Conservation (phyloP, 2,113 vertebrate species). For the Noctilio leporinus region DNA sequence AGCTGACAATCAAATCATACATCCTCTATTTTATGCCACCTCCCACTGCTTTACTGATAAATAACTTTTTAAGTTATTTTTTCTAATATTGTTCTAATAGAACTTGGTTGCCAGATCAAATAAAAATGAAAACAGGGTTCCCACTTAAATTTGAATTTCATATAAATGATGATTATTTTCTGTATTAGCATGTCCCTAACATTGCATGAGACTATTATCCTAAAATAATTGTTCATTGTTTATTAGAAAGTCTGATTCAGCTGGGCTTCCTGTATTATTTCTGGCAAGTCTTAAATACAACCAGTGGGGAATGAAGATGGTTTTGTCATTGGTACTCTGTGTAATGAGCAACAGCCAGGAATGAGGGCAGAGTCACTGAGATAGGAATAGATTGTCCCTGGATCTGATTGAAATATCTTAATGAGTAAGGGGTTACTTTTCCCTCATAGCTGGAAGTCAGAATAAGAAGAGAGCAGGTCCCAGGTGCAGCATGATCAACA, state of each 20-base stretch:
- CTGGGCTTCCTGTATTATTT: neutral
- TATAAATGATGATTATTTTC: neutral
- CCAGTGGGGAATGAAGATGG: neutral
- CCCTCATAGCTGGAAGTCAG: neutral
- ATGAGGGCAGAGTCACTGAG: neutral
- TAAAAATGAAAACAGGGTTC: neutral
- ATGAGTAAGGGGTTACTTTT: neutral
- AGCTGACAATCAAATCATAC: neutral
- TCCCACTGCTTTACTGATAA: neutral
- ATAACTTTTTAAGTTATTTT: neutral
- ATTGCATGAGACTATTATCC: neutral
- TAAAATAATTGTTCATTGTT: neutral
- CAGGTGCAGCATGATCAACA: neutral
- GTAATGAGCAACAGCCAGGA: neutral
- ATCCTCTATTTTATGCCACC: neutral
- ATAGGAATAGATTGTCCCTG: neutral
- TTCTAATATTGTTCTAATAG: neutral
- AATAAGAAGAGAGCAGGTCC: neutral
- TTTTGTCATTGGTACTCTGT: neutral
- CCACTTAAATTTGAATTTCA: neutral
- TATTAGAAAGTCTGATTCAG: neutral
- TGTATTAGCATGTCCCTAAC: neutral
- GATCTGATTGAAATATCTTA: neutral
- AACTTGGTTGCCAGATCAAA: neutral
- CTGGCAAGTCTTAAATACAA: neutral